These are phyloP conservation scores for Acanthopagrus latus DNA, from an alignment of 2,797 vertebrate species.

Conservation along the genomic window DNA sequence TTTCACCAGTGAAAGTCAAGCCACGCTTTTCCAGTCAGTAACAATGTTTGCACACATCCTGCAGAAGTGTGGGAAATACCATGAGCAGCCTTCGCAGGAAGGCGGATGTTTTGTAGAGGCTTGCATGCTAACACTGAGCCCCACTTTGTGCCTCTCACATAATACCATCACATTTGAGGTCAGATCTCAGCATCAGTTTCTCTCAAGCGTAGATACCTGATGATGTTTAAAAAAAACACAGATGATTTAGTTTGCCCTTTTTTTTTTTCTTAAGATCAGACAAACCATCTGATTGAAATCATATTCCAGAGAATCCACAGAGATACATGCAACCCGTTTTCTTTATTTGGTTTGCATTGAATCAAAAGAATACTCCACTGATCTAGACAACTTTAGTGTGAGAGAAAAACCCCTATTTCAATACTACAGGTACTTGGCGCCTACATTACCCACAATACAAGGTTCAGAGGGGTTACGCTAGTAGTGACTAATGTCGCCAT, in stretches of 20 bases:
- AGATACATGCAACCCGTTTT: too few relatives aligned
- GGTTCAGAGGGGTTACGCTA: not conserved
- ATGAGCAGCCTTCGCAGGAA: conserved; percentile 43
- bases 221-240: not conserved
- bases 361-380: too few relatives aligned
- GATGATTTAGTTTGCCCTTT: conserved; percentile 3
- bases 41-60: conserved; percentile 70
- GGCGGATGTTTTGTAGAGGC: conserved; percentile 51
- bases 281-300: conserved; percentile 4
- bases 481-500: not conserved
- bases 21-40: conserved; percentile 67
- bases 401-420: too few relatives aligned
- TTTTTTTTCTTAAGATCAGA: conserved; percentile 1
- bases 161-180: not conserved
- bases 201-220: not conserved
- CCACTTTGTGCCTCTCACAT: conserved; percentile 27
- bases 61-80: conserved; percentile 72
- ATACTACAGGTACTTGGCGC: too few relatives aligned
- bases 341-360: too few relatives aligned
- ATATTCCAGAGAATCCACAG: not conserved
- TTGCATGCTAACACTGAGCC: conserved; percentile 29
- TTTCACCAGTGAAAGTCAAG: conserved; percentile 72
- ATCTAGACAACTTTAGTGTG: too few relatives aligned
- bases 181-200: not conserved
- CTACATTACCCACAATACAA: conserved; percentile 2